A percentile compares a stretch with the other conserved stretches of the same genome.
Evolutionary conservation across 2,113 vertebrate genomes (phyloP).

Genomic region (Cephalopterus ornatus): DNA sequence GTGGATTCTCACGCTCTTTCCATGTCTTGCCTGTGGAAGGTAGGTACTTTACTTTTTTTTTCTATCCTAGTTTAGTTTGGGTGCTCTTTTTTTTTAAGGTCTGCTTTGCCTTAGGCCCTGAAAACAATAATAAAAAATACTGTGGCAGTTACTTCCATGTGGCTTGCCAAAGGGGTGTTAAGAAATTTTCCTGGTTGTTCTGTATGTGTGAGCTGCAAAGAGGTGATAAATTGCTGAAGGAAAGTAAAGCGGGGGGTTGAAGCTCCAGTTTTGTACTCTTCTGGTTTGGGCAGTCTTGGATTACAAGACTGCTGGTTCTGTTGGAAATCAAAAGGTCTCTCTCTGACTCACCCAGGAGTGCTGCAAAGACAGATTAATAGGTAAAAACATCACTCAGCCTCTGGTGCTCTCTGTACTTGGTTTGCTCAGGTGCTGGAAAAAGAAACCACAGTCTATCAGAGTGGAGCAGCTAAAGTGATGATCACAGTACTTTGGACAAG

Average conservation of each 20-base stretch:
- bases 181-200: conserved; percentile 71
- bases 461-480: neutral
- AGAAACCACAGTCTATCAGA: neutral
- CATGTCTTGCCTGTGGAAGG: conserved; percentile 16
- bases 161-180: conserved; percentile 75
- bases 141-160: conserved; percentile 54
- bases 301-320: conserved; percentile 27
- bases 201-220: conserved; percentile 76
- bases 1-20: neutral
- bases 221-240: conserved; percentile 82
- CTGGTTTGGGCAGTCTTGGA: conserved; percentile 15
- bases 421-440: neutral
- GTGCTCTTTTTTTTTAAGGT: conserved; percentile 17
- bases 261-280: conserved; percentile 49
- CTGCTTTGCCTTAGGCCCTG: conserved; percentile 65
- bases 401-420: neutral
- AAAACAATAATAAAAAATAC: conserved; percentile 68
- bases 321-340: conserved; percentile 60
- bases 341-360: conserved; percentile 20
- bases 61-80: neutral
- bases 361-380: neutral
- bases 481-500: neutral
- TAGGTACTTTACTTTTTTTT: neutral
- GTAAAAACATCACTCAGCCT: conserved; percentile 2
- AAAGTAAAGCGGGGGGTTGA: conserved; percentile 68